Base-by-base conservation (phyloP, 2,888 invertebrate species). In the Tolmerus cingulatus region DNA sequence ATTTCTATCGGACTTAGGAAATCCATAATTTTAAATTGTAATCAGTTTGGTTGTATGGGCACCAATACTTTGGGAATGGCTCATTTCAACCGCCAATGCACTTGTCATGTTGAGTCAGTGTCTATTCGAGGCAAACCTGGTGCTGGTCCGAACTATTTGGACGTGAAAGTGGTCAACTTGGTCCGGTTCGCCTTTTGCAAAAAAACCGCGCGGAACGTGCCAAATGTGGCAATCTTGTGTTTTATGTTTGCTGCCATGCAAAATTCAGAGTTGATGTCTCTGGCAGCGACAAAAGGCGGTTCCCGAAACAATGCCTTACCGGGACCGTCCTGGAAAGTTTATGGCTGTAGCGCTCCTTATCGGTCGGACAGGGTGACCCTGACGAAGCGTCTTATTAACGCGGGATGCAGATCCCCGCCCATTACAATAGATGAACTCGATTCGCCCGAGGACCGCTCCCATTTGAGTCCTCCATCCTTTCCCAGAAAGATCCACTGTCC, bases 361-460 rank as follows among this genome's bases (percentile, higher is more conserved):
- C 85, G 85, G 85, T 85, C 85, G 74, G 74, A 85, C 23, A 23
- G 74, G 43, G 46, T 74, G 43, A 43, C 85, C 23, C 74, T 55
- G 30, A 30, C 46, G 74, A 74, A 85, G 74, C 74, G 74, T 74
- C 85, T 85, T 85, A 85, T 85, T 85, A 85, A 74, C 85, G 74
- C 85, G 74, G 74, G 74, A 85, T 85, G 85, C 85, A 85, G 85
- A 85, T 74, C n/a, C 43, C 74, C 74, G 16, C 16, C 46, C 85
- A 85, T 85, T 46, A 74, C 46, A 43, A 46, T 46, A 85, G 85
- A 85, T 85, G 85, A 85, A 85, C 74, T 74, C 74, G 57, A 74
- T 74, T 85, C 74, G 74, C 74, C 85, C 43, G 37, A 14, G 66
- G 74, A 66, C 27, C 76, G 34, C 30, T 74, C 74, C 81, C 40